Evolutionary conservation across 1,140 invertebrate species (phyloP).

Genomic region (Thrips palmi): DNA sequence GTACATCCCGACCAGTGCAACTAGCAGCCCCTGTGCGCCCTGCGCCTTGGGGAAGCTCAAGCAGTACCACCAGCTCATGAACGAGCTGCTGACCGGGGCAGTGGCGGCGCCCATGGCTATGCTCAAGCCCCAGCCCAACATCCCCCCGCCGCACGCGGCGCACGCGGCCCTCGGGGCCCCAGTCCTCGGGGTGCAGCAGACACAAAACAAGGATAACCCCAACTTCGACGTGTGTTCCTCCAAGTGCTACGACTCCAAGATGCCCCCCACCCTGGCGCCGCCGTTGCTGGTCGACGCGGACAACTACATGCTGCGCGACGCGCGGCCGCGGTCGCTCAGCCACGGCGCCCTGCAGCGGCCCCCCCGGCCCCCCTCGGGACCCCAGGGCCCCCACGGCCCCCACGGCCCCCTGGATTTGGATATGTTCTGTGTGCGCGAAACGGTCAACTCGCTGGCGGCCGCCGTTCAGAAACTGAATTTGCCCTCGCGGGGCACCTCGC

Average conservation of each 20-base stretch:
- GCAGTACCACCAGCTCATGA: no score
- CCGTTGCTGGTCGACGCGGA: conserved; percentile 32
- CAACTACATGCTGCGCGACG: conserved; percentile 36
- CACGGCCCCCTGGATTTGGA: conserved; percentile 19
- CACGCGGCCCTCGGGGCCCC: no score
- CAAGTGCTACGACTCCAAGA: conserved; percentile 17
- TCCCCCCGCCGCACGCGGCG: no score
- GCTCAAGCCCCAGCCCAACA: no score
- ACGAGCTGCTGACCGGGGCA: no score
- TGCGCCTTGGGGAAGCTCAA: no score
- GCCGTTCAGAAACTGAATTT: no score
- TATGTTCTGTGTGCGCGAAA: conserved; percentile 21
- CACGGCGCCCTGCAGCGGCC: conserved; percentile 9
- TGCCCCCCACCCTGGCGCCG: conserved; percentile 17
- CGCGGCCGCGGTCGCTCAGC: conserved; percentile 15
- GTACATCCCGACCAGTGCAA: no score
- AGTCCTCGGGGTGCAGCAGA: no score
- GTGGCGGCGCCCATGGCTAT: no score
- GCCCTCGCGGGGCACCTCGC: conserved; percentile 1
- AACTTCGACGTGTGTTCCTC: conserved; percentile 10
- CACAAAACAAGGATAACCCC: conserved; percentile 12
- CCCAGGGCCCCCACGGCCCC: conserved; percentile 8
- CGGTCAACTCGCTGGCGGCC: conserved; percentile 17
- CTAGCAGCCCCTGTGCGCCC: no score
- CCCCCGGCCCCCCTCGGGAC: background rate